Conservation (phyloP, 2,113 vertebrate species). For the Syrrhaptes paradoxus region DNA sequence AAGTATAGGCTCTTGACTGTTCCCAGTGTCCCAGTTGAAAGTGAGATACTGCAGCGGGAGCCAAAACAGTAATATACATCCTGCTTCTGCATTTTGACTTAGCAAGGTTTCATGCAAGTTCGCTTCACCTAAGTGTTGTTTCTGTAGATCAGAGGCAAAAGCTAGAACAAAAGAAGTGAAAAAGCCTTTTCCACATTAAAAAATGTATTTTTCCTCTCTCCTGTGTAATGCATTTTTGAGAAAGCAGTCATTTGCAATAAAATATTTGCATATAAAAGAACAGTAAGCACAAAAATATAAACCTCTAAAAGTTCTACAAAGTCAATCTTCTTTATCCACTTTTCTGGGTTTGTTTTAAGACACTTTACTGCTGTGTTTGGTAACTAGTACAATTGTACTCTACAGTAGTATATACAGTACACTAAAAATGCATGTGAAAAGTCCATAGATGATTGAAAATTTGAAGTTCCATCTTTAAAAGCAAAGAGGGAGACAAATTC, state of each 20-base stretch:
- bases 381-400: neutral
- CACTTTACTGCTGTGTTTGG: neutral
- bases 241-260: neutral
- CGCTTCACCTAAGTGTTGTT: neutral
- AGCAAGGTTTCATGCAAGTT: neutral
- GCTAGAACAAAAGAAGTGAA: neutral
- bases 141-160: neutral
- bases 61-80: neutral
- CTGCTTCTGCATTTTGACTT: neutral
- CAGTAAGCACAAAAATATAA: neutral
- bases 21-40: neutral
- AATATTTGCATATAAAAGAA: neutral
- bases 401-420: neutral
- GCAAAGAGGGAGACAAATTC: neutral
- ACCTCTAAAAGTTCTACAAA: neutral
- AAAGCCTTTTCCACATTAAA: neutral
- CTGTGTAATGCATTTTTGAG: neutral
- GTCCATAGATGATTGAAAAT: neutral
- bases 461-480: neutral
- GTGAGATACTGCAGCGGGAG: neutral
- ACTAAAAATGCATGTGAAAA: neutral
- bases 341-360: neutral
- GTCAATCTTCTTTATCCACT: neutral
- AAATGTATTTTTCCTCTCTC: neutral
- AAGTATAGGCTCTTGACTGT: neutral